Evolutionary conservation across 1,140 invertebrate species (phyloP), one percentile per base, ranked within the genome.

Genomic region (Steinernema feltiae): DNA sequence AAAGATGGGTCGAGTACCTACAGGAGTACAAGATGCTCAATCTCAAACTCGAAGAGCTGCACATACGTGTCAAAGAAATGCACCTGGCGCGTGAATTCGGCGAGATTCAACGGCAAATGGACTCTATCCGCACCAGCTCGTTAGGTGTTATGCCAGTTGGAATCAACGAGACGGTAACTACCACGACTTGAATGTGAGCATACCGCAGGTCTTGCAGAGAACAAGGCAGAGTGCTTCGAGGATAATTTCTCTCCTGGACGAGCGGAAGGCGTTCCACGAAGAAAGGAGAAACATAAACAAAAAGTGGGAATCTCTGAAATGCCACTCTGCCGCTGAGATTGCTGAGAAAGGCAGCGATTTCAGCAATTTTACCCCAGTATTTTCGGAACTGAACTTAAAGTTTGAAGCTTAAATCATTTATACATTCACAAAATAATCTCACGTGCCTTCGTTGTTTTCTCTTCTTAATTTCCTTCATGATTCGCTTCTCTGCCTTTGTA

Each of bases 1-100:
- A 63, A 27, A 7, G 53, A 63, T 63, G 53, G 53, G 53, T 63
- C 53, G 53, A 63, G 24, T 63, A 63, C 24, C 24, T 63, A 3
- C 53, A 63, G 24, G 53, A 63, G 53, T 63, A 63, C 24, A 63
- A 63, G 53, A 63, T 63, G 53, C 53, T 63, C 15, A 63, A 63
- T 63, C 53, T 63, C 3, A 63, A 63, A 21, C 53, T 63, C 2
- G 53, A 63, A 63, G 53, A 63, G 15, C 53, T 63, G 15, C 53
- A 63, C 53, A 63, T 63, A 15, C 12, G 53, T 3, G 53, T 63
- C 12, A 63, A 63, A 27, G 53, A 63, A 27, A 63, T 63, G 53
- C 53, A 27, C 2, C 53, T 63, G 53, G 24, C 15, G 2, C 15
- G 24, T 21, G 53, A 63, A 27, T 63, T n/a, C 24, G 53, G 15